Evolutionary conservation across 2,113 vertebrate genomes (phyloP).

Genomic region (Pitta sordida): DNA sequence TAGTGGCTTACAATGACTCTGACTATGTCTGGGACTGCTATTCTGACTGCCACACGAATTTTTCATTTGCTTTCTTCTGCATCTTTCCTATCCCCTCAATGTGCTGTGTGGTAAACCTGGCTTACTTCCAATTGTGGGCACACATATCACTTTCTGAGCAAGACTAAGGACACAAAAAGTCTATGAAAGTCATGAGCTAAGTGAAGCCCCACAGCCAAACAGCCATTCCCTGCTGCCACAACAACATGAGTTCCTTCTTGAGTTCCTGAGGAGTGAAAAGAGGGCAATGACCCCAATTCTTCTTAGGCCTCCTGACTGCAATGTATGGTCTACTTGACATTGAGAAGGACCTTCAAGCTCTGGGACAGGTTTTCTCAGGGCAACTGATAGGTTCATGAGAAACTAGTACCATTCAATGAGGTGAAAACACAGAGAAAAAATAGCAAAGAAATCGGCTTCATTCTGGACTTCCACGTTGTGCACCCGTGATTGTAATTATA

Average conservation of each 20-base stretch:
- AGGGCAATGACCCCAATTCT: not conserved
- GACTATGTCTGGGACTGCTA: not conserved
- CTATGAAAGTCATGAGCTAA: not conserved
- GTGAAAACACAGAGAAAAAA: not conserved
- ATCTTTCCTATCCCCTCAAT: not conserved
- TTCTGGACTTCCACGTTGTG: not conserved
- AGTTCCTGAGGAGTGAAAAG: not conserved
- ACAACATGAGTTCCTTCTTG: fast-evolving
- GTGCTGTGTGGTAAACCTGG: not conserved
- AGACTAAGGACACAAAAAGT: not conserved
- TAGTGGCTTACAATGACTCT: not conserved
- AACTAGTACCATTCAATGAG: fast-evolving
- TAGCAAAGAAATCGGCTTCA: not conserved
- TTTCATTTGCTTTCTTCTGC: not conserved
- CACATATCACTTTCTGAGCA: not conserved
- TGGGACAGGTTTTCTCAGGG: not conserved
- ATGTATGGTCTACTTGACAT: not conserved
- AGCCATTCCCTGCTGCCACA: not conserved
- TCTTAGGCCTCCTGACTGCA: not conserved
- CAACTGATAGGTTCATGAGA: not conserved
- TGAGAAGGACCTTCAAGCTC: not conserved
- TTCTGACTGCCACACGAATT: not conserved
- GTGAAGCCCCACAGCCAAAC: not conserved
- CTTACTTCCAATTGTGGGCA: not conserved
- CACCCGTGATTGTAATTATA: not conserved